Conservation (phyloP, 2,888 invertebrate species). For the Ferrisia virgata region DNA sequence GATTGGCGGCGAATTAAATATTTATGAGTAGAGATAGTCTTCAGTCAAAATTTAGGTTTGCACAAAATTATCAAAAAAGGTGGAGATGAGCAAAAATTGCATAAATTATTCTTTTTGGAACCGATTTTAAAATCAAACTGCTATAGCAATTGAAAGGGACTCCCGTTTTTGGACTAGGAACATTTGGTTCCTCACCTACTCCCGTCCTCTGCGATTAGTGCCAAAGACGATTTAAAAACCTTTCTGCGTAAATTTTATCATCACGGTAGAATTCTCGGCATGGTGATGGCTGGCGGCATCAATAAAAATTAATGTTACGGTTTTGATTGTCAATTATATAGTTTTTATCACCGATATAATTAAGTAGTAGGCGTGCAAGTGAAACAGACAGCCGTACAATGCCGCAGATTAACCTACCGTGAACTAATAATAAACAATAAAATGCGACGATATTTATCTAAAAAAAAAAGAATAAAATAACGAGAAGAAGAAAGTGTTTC, state of each 20-base stretch:
- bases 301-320: slow-evolving; percentile 7
- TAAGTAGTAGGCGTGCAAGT: neutral
- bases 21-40: too few relatives aligned
- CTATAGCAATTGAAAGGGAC: too few relatives aligned
- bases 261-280: neutral
- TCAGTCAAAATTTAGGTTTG: too few relatives aligned
- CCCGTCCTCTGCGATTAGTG: too few relatives aligned
- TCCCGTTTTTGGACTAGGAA: too few relatives aligned
- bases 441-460: slow-evolving; percentile 37
- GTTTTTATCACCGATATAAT: slow-evolving; percentile 36
- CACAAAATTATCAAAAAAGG: too few relatives aligned
- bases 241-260: neutral
- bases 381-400: neutral
- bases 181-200: too few relatives aligned
- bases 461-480: neutral
- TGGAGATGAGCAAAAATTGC: too few relatives aligned
- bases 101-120: too few relatives aligned
- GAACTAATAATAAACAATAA: slow-evolving; percentile 39
- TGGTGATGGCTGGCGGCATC: neutral
- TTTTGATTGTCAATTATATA: slow-evolving; percentile 44
- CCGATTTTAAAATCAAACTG: too few relatives aligned
- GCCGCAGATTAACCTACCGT: slow-evolving; percentile 14
- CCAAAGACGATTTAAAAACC: neutral
- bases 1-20: too few relatives aligned
- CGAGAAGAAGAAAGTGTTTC: slow-evolving; percentile 31